These are phyloP conservation scores for Xylocopa sonorina DNA, from an alignment of 1,140 invertebrate species.

Conservation along the genomic window DNA sequence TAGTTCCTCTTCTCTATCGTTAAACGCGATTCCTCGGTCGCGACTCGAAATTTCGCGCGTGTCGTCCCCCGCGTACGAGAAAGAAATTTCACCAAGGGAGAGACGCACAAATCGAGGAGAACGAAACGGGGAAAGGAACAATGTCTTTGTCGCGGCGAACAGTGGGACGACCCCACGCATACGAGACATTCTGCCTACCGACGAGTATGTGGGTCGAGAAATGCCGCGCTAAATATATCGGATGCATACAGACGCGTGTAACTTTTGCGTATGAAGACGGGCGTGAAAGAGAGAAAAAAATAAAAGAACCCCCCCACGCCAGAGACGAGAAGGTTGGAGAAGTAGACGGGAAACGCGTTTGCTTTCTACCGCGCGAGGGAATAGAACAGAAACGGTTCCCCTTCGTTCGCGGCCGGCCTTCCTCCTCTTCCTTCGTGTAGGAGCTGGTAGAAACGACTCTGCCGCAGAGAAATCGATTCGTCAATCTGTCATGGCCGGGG, in stretches of 20 bases:
- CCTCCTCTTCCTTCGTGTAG: neutral
- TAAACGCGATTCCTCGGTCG: constrained; percentile 25
- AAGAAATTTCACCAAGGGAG: too few species aligned
- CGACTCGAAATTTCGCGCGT: too few species aligned
- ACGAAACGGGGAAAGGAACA: constrained; percentile 19
- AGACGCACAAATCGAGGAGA: neutral
- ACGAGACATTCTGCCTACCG: constrained; percentile 76
- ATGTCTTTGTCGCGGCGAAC: constrained; percentile 69
- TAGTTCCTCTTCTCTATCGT: constrained; percentile 40
- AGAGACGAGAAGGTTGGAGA: too few species aligned
- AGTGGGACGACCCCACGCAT: constrained; percentile 71
- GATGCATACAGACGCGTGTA: constrained; percentile 22
- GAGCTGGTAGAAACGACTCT: constrained; percentile 28
- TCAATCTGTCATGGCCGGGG: constrained; percentile 59
- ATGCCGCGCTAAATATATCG: constrained; percentile 78
- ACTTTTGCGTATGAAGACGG: constrained; percentile 16
- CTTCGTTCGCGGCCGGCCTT: neutral
- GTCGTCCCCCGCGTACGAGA: too few species aligned
- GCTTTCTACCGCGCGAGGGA: constrained; percentile 23
- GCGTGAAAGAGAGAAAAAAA: neutral
- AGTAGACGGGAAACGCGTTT: constrained; percentile 41
- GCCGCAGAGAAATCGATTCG: constrained; percentile 63
- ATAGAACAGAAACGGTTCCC: constrained; percentile 12
- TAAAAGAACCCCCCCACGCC: too few species aligned
- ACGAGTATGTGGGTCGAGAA: constrained; percentile 80